Evolutionary conservation across 2,113 vertebrate genomes (phyloP), one percentile per base, ranked within the genome.

Genomic region (Pedionomus torquatus): DNA sequence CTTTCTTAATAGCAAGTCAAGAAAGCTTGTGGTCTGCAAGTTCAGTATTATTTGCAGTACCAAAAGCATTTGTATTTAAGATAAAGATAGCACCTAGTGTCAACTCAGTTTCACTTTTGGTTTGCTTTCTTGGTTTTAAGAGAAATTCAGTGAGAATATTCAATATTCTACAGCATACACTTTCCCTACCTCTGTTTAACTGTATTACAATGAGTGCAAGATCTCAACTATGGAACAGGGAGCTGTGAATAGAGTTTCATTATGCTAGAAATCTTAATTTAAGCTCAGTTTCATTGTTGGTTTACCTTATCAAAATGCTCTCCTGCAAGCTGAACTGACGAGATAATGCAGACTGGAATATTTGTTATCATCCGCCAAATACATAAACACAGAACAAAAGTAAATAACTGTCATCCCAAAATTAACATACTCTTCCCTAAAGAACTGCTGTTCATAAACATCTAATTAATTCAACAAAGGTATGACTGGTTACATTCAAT

Each of bases 221-320:
- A 78, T 80, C 76, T 94, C 83, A 94, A 9, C 57, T 72, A 51
- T 88, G 61, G 64, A 83, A 94, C 17, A 86, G 17, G 25, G 19
- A 90, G 31, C 65, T 93, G n/a, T 89, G 69, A 87, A 87, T 79
- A 82, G 61, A 87, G 44, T 75, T 93, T 55, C 78, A 84, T 96
- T 94, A 72, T 49, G 65, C 79, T 76, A 74, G 72, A 96, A 96
- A 89, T 97, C 90, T 94, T 97, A 92, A 94, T 96, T 95, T 96
- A 90, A 94, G 57, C 83, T 97, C 37, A 60, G 77, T 74, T 93
- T 90, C 69, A 90, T 94, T 97, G 76, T 93, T 90, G 25, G 25
- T 92, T 96, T 92, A 66, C 81, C 78, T 95, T 95, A 93, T 94
- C 83, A 89, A 90, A 93, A 95, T 76, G 61, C 63, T 95, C n/a